phyloP scores from a whole-genome alignment of 2,113 vertebrate species.

The Myrmecophaga tridactyla region DNA sequence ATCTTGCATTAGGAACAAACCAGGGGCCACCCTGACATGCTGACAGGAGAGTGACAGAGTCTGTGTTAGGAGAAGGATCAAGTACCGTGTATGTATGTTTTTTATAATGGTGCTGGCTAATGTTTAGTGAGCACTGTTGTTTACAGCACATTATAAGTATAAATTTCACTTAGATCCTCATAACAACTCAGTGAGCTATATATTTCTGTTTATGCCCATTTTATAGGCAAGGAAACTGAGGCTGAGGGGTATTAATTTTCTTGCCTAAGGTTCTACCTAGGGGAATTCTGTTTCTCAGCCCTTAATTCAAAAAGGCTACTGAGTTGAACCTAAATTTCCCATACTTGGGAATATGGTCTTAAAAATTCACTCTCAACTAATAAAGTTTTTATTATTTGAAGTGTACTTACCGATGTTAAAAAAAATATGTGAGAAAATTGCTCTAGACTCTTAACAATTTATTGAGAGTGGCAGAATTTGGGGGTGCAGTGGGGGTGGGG shows the following conservation, averaged over 20 bases:
- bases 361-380: background rate
- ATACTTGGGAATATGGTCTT: background rate
- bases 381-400: background rate
- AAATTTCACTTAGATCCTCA: background rate
- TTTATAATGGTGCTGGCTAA: background rate
- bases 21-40: background rate
- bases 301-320: background rate
- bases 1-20: background rate
- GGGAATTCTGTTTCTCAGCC: background rate
- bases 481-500: fast-evolving
- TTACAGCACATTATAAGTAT: background rate
- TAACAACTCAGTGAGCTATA: background rate
- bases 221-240: background rate
- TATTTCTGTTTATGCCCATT: background rate
- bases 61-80: background rate
- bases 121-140: background rate
- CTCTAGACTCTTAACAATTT: background rate
- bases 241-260: background rate
- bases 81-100: background rate
- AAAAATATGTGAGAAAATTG: background rate
- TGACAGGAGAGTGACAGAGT: background rate
- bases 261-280: background rate
- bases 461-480: background rate
- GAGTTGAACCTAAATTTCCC: background rate
- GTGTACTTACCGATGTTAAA: background rate